phyloP scores from a whole-genome alignment of 2,888 invertebrate genomes.

The Acrobasis consociella region DNA sequence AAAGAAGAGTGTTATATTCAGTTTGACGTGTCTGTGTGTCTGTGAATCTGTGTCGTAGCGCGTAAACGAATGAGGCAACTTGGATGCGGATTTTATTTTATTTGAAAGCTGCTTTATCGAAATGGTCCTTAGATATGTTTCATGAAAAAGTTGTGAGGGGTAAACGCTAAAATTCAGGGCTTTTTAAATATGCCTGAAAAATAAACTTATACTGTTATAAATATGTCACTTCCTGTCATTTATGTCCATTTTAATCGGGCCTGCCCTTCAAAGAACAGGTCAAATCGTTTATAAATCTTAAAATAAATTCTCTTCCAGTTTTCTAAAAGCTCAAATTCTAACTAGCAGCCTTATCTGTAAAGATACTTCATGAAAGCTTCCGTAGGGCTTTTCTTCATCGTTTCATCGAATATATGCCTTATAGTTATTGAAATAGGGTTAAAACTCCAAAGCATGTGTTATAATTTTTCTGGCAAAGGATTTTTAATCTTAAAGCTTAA shows the following conservation, averaged over 20 bases:
- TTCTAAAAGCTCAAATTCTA: background rate
- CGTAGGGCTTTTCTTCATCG: background rate
- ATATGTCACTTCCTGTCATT: background rate
- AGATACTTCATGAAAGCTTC: slow-evolving; percentile 11
- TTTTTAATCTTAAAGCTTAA: slow-evolving; percentile 16
- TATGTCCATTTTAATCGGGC: slow-evolving; percentile 23
- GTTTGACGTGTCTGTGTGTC: too few species aligned
- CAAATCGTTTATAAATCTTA: slow-evolving; percentile 10
- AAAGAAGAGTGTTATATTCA: too few species aligned
- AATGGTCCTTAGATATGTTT: too few species aligned
- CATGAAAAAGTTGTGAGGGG: too few species aligned
- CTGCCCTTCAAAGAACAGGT: slow-evolving; percentile 28
- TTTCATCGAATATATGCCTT: background rate
- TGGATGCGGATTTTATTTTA: too few species aligned
- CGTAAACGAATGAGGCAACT: too few species aligned
- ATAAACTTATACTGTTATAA: too few species aligned
- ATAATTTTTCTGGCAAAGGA: background rate
- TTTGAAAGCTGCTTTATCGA: too few species aligned
- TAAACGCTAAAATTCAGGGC: too few species aligned
- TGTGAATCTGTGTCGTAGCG: too few species aligned
- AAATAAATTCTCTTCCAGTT: background rate
- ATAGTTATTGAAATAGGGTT: background rate
- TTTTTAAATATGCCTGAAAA: too few species aligned
- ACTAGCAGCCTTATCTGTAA: background rate
- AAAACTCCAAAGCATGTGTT: background rate